Conservation (phyloP, 2,797 vertebrate genomes). For the Echiichthys vipera region DNA sequence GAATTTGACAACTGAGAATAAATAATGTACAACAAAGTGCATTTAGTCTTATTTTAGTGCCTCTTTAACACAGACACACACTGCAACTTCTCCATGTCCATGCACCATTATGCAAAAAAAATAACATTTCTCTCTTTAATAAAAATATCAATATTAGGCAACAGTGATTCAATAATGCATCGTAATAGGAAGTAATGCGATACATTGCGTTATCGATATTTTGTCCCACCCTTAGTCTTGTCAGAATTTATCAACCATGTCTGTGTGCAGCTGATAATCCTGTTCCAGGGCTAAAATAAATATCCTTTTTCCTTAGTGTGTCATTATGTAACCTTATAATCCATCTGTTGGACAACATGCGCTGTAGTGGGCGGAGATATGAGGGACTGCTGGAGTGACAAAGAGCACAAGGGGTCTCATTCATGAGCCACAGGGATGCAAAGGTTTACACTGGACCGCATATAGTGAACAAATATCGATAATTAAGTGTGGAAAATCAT, state of each 20-base stretch:
- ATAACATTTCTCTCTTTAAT: too few relatives aligned
- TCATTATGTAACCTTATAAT: conserved; percentile 82
- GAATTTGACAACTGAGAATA: too few relatives aligned
- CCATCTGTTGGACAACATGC: conserved; percentile 60
- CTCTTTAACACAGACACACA: too few relatives aligned
- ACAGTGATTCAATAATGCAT: too few relatives aligned
- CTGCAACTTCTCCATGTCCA: too few relatives aligned
- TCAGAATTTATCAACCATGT: conserved; percentile 44
- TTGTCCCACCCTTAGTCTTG: too few relatives aligned
- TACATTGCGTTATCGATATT: too few relatives aligned
- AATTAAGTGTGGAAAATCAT: background rate
- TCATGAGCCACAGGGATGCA: background rate
- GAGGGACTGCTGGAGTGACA: conserved; percentile 14
- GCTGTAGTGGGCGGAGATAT: conserved; percentile 13
- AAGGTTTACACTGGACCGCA: background rate
- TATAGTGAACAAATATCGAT: background rate
- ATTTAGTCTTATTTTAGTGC: too few relatives aligned
- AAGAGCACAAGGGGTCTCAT: conserved; percentile 13
- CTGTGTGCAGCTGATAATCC: conserved; percentile 69
- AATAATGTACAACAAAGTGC: too few relatives aligned
- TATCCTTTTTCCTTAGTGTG: conserved; percentile 68
- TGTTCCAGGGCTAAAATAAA: conserved; percentile 70
- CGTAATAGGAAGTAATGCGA: too few relatives aligned
- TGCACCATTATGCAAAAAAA: too few relatives aligned
- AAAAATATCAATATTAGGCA: too few relatives aligned